These are phyloP conservation scores for Thyatira batis DNA, from an alignment of 2,888 invertebrate genomes.

Conservation along the genomic window DNA sequence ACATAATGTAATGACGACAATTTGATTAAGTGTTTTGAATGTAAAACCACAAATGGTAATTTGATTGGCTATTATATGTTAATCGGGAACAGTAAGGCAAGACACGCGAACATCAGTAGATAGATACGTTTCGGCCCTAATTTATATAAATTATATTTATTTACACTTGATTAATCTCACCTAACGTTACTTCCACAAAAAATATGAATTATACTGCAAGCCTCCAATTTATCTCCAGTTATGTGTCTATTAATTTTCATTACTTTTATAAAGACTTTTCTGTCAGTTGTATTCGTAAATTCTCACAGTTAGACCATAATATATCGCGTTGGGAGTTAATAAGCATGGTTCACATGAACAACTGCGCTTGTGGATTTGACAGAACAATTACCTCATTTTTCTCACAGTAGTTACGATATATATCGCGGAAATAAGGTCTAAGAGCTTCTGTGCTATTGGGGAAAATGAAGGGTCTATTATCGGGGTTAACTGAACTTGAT, in stretches of 20 bases:
- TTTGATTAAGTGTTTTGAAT: constrained; percentile 53
- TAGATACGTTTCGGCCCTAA: constrained; percentile 21
- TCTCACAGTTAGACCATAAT: constrained; percentile 49
- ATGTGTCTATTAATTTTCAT: not conserved
- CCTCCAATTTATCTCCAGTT: not conserved
- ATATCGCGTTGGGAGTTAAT: constrained; percentile 33
- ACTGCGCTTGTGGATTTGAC: constrained; percentile 42
- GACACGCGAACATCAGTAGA: constrained; percentile 36
- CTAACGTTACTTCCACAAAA: not conserved
- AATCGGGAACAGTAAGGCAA: constrained; percentile 55
- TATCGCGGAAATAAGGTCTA: constrained; percentile 55
- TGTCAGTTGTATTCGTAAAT: constrained; percentile 11
- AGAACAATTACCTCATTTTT: constrained; percentile 68
- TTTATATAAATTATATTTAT: constrained; percentile 1
- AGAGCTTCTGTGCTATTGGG: constrained; percentile 36
- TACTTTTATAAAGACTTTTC: not conserved
- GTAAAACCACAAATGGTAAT: constrained; percentile 55
- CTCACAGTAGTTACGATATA: constrained; percentile 56
- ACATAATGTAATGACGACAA: constrained; percentile 40
- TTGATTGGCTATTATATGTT: constrained; percentile 62
- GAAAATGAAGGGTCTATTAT: constrained; percentile 13
- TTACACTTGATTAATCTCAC: not conserved
- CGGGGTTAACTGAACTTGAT: not conserved
- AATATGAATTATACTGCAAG: not conserved
- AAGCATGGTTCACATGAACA: constrained; percentile 59